Evolutionary conservation across 1,140 invertebrate genomes (phyloP).

Genomic region (Brachionus paranguensis): DNA sequence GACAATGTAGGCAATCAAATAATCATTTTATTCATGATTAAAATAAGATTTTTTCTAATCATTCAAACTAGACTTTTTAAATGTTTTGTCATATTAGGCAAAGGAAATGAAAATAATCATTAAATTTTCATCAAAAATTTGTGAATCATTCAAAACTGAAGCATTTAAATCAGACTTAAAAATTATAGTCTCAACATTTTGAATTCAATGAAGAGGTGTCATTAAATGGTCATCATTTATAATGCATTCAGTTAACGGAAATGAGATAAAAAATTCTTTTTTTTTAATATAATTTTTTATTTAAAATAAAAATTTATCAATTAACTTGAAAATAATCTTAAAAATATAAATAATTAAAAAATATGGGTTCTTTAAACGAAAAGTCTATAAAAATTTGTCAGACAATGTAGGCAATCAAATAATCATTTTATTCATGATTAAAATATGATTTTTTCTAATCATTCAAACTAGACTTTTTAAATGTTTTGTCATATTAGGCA

Average conservation of each 20-base stretch:
- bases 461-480: background rate
- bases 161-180: background rate
- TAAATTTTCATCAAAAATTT: background rate
- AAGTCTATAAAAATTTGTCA: background rate
- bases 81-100: background rate
- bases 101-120: conserved; percentile 1
- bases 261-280: background rate
- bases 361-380: background rate
- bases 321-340: no score
- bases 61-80: background rate
- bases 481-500: background rate
- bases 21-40: conserved; percentile 6
- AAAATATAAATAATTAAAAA: no score
- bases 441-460: conserved; percentile 11
- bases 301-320: background rate
- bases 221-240: conserved; percentile 19
- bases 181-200: conserved; percentile 17
- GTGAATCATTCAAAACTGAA: background rate
- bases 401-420: conserved; percentile 37
- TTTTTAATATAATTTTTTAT: conserved; percentile 22
- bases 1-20: conserved; percentile 37
- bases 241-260: background rate
- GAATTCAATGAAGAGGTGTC: conserved; percentile 34
- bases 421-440: conserved; percentile 6
- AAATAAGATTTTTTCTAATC: conserved; percentile 6